A percentile compares a stretch with the other conserved stretches of the same genome.
These are phyloP conservation scores for Anoplopoma fimbria DNA, from an alignment of 2,113 vertebrate genomes.

Conservation along the genomic window DNA sequence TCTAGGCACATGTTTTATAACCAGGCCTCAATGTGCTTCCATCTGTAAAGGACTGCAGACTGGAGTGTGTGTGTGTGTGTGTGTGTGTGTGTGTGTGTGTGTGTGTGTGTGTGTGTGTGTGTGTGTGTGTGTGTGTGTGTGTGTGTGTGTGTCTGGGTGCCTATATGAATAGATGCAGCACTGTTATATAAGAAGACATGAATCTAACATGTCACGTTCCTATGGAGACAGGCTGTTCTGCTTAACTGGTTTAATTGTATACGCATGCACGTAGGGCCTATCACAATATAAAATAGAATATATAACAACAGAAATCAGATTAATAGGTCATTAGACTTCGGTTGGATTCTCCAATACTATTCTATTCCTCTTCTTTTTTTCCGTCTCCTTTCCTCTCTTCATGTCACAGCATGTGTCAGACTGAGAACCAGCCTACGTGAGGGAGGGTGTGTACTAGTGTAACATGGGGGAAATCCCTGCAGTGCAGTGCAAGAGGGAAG, in stretches of 20 bases:
- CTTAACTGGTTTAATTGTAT: not conserved
- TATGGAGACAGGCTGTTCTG: not conserved
- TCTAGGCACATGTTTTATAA: constrained; percentile 6
- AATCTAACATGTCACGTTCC: constrained; percentile 12
- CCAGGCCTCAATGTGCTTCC: constrained; percentile 10
- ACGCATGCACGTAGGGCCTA: not conserved
- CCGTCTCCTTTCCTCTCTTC: not conserved
- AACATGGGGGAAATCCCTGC: constrained; percentile 71
- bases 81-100: not conserved
- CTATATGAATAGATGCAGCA: constrained; percentile 29
- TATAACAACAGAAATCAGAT: not conserved
- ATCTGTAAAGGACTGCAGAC: constrained; percentile 19
- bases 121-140: not conserved
- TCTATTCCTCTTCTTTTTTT: not conserved
- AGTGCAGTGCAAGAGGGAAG: not conserved
- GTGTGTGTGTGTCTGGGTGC: not conserved
- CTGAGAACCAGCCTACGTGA: constrained; percentile 64
- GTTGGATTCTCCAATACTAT: not conserved
- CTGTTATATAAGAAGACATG: constrained; percentile 40
- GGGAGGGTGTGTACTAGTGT: constrained; percentile 42
- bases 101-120: not conserved
- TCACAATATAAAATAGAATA: not conserved
- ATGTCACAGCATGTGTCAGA: constrained; percentile 31
- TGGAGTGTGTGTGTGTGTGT: not conserved
- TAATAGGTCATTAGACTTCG: accelerated